Base-by-base conservation (phyloP, 2,113 vertebrate species). In the Theristicus caerulescens region DNA sequence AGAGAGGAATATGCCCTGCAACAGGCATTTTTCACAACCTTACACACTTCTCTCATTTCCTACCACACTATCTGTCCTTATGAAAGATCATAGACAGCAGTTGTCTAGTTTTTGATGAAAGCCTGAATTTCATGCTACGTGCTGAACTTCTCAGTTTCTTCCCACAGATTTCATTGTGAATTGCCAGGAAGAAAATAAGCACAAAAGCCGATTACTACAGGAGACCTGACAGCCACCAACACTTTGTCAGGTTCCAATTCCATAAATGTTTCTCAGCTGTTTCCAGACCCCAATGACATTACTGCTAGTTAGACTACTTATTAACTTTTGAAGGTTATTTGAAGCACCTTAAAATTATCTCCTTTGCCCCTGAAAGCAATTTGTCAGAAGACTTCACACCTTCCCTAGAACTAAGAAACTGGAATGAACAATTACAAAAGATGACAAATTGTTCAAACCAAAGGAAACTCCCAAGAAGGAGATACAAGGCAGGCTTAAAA, bases 111-210 rank as follows among this genome's bases (percentile, higher is more conserved):
- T 87, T 42, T 62, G 15, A 88, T n/a, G 58, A 58, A 90, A 87
- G 40, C 38, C 55, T 86, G 76, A 85, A 79, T 82, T 94, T 65
- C 51, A 73, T 5, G 6, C 29, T 46, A 76, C 80, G 51, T 59
- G 71, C 55, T 83, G 61, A 82, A 86, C 61, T 96, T 94, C 85
- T 96, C 94, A 73, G 64, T 62, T 93, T 85, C 81, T 80, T 93
- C 78, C 78, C 71, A 92, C 71, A 81, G 62, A 93, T 65, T 94
- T 91, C 34, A 55, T 38, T 77, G 81, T 72, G 76, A 95, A 76
- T n/a, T 93, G 51, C 11, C 20, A 93, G 51, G 70, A 89, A 87
- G 57, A 94, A 95, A 91, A 73, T 40, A 85, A 80, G 77, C 21
- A 87, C 21, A 64, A 82, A 83, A 52, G 22, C 64, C 84, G 74